Base-by-base conservation (phyloP, 2,113 vertebrate genomes). In the Pithys albifrons region DNA sequence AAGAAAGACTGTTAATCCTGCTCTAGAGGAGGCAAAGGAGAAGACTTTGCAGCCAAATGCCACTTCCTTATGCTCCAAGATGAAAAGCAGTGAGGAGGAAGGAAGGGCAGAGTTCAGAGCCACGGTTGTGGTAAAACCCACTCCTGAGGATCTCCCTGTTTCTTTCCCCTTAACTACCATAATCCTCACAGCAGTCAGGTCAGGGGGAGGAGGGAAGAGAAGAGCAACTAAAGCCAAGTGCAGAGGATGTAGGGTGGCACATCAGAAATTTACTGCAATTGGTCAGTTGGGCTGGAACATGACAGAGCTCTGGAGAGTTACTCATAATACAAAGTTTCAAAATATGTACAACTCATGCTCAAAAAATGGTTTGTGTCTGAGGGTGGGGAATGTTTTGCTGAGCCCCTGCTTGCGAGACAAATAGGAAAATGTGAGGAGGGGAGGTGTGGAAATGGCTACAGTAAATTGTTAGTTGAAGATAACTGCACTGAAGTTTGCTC, bases 311-410 rank as follows among this genome's bases (percentile, higher is more conserved):
- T 76, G 24, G 88, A 94, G 94, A 88, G 59, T 96, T 94, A 94
- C 37, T 96, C 85, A 76, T 79, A 89, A 41, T 28, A 73, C 70
- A 65, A 79, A 83, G 88, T 96, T 96, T 93, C 39, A 19, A 96
- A 97, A 96, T 91, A 93, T 48, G 64, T 70, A 71, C 78, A 85
- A 89, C 74, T 97, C 88, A 95, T 0, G 2, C 74, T 91, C 37
- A 82, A 93, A 96, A 96, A 93, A 95, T 88, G 4, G 74, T n/a
- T 91, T 49, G 13, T 79, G 58, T 96, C 78, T 80, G 85, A 91
- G 93, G 89, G 91, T 3, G 58, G 71, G 54, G 93, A 89, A 54
- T 55, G 39, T 88, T 88, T 94, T 96, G 64, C 74, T 15, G 81
- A 96, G 37, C n/a, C 85, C 77, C 66, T 72, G 51, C 49, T 79